Evolutionary conservation across 2,113 vertebrate genomes (phyloP), one percentile per base, ranked within the genome.

Genomic region (Propithecus coquereli): DNA sequence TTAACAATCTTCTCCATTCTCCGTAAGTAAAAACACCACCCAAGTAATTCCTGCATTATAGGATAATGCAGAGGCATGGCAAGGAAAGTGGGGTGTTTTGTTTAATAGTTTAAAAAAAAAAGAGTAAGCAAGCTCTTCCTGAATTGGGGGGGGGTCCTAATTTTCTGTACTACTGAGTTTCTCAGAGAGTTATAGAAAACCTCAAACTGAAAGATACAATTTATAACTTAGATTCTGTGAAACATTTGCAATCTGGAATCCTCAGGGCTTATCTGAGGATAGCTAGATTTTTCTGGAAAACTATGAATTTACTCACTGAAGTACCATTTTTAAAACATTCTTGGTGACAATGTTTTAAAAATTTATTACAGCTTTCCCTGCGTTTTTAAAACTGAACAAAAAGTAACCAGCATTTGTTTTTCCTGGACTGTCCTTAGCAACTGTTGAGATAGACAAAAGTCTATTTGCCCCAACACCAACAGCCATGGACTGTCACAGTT

Each of bases 361-460:
- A 96, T 92, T 77, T 61, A 32, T 97, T 77, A 81, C 88, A 81
- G 87, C 85, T 95, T 96, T 47, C 70, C 23, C 80, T 81, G 45
- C 91, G 82, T 66, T 96, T 94, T 97, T 87, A 61, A 88, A 96
- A 91, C 73, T 88, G 81, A 96, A 95, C 87, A 97, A 94, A 97
- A 92, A 45, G 54, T 95, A 92, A 68, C 77, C 85, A 57, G 87
- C 94, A 68, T 87, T 89, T 92, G 4, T 85, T 96, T 92, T 96
- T 90, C 71, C 94, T 92, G 66, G 71, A n/a, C 82, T 90, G 34
- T 79, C 70, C 84, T 87, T 25, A 71, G 59, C 76, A 90, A 74
- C 95, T 85, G 23, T 80, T 37, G 61, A 91, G 71, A 82, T 8
- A 57, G 92, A 94, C 65, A 52, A 13, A 13, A 76, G 71, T 82